These are phyloP conservation scores for Lottia scabra DNA, from an alignment of 2,888 invertebrate genomes.

Conservation along the genomic window DNA sequence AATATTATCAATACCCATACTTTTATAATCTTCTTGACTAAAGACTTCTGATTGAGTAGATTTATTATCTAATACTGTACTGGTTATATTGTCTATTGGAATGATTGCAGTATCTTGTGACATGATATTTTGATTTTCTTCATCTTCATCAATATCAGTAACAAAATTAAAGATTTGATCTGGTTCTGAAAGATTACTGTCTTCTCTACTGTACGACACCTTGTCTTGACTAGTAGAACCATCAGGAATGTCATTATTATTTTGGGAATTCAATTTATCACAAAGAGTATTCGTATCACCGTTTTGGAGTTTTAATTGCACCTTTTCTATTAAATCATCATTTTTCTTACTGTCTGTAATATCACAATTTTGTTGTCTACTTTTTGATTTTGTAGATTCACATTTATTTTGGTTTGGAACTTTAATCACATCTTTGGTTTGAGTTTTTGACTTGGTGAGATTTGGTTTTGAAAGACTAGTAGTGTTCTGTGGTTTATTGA, in stretches of 20 bases:
- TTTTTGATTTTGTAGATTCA: no score
- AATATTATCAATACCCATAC: not conserved
- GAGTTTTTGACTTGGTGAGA: no score
- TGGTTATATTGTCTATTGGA: not conserved
- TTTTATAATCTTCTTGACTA: not conserved
- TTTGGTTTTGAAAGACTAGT: no score
- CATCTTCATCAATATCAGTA: slow-evolving; percentile 41
- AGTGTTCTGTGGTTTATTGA: no score
- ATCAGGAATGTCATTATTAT: not conserved
- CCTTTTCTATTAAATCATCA: not conserved
- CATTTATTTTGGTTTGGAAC: no score
- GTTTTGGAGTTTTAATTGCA: not conserved
- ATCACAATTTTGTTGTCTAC: not conserved
- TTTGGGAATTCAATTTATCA: not conserved
- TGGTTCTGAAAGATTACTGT: not conserved
- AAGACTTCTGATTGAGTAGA: not conserved
- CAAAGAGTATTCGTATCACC: not conserved
- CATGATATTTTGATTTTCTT: not conserved
- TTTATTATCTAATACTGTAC: not conserved
- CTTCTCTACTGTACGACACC: not conserved
- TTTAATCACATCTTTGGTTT: no score
- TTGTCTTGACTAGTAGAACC: not conserved
- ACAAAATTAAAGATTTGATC: slow-evolving; percentile 41
- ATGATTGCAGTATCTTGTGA: not conserved
- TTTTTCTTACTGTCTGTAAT: not conserved